Evolutionary conservation across 2,113 vertebrate genomes (phyloP), one percentile per base, ranked within the genome.

Genomic region (Theropithecus gelada): DNA sequence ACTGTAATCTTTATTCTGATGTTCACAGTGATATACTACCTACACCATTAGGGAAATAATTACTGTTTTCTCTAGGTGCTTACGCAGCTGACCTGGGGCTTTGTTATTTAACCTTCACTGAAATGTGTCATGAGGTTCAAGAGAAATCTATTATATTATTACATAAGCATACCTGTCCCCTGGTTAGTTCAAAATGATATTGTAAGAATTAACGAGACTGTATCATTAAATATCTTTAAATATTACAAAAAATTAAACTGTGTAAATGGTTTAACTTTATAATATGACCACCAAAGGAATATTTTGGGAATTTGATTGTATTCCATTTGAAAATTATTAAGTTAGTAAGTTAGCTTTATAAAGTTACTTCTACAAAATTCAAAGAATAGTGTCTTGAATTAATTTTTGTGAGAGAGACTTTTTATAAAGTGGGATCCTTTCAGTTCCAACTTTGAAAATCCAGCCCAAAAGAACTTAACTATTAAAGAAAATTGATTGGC

Each of bases 331-430:
- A 97, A 97, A 92, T 94, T 86, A 97, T 88, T 97, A 97, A 96
- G 73, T 94, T 90, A 88, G 90, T 98, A 96, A 96, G 95, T 98
- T 97, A 94, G 38, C 80, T 97, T 97, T 95, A 97, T 96, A 96
- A 97, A 96, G 90, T 90, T 93, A 96, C 61, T 97, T 97, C 92
- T 83, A 92, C 87, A 97, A 81, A 95, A 96, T 96, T 96, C 64
- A 93, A 93, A 97, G 80, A 88, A 59, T 95, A 95, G 48, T 80
- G 35, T 88, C 55, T 95, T 78, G 81, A 87, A 88, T 93, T 95
- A 91, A 97, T 90, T 95, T 96, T 92, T 76, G 80, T 96, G 84
- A 96, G 66, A 94, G 18, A 94, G 57, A 89, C 68, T 96, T 97
- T 68, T 86, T 90, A 45, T 66, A 68, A 90, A 48, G 70, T 55